Base-by-base conservation (phyloP, 2,888 invertebrate genomes). In the Plutella xylostella region DNA sequence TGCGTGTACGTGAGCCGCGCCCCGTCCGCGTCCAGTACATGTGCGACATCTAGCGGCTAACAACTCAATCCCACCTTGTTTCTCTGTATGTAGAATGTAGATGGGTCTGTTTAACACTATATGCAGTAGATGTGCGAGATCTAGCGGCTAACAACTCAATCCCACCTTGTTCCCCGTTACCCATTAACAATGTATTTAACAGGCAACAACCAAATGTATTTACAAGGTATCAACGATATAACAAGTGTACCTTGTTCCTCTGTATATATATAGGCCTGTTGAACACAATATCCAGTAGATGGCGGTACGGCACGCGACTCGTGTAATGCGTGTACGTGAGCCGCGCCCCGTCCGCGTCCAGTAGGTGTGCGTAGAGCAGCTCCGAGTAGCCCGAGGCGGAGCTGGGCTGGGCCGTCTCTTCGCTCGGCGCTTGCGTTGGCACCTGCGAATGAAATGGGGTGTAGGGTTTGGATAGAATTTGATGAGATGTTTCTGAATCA, bases 271-370 rank as follows among this genome's bases (percentile, higher is more conserved):
- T 89, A 6, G 92, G 91, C 6, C 92, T 75, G 76, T 93, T 92
- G 71, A 93, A 93, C 53, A 89, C 89, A 56, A 94, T 91, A 72
- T 93, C 93, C 45, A 93, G 86, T 55, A 92, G 80, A 20, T 90
- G 89, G 17, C 89, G 85, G 68, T 88, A 90, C n/a, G 87, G 86
- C 50, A 92, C 93, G 52, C 91, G 87, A 52, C 89, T 90, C 42
- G 92, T 91, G 63, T 91, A 93, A 73, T 93, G 93, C 1, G 91
- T 92, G 72, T 93, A 93, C 0, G 93, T 92, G 56, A 93, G 86
- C 4, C 93, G 83, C 40, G 91, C 90, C 4, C 92, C 92, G 71
- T 92, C 92, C 19, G 89, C 89, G 73, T 93, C 93, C 58, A 92
- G 85, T 47, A 94, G 83, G 74, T 93, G 92, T 14, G 93, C 92